Evolutionary conservation across 2,888 invertebrate species (phyloP), one percentile per base, ranked within the genome.

Genomic region (Gonocerus acuteangulatus): DNA sequence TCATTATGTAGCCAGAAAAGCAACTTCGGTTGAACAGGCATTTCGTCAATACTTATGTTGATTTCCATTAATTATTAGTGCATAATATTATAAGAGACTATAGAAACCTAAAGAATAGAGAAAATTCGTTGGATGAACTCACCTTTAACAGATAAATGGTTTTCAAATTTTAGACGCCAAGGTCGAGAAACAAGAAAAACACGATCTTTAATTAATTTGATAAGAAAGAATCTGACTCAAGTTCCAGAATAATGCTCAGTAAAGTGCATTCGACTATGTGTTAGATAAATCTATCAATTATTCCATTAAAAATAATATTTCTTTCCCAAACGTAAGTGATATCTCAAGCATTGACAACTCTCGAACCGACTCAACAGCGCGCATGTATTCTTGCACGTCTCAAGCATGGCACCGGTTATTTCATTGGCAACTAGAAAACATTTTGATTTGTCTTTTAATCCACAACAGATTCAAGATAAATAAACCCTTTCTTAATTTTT

Each of bases 261-360:
- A 9, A 51, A n/a, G 11, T 13, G 19, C 32, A 36, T 36, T 16
- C 36, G 34, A 56, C 11, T n/a, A 21, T 15, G 44, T 23, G 16
- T 42, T 23, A 34, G 9, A 44, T 11, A 22, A 56, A 56, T 23
- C 27, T 21, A 56, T n/a, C 15, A 39, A 56, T 11, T 42, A 56
- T 42, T 16, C 44, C 16, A 18, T 19, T 15, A 11, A 16, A 42
- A 42, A 23, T 15, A n/a, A 27, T 32, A 44, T 13, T 36, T 36
- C 56, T 56, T 16, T 21, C 21, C 42, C 21, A 44, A 44, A 42
- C 42, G 18, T 16, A 13, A 23, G 56, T 21, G 39, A 56, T 56
- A 56, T 19, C 39, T 32, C 23, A 45, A 45, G 61, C 48, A 62
- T 54, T 64, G 64, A 64, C 64, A 64, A 62, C 63, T 63, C 57